phyloP scores from a whole-genome alignment of 2,888 invertebrate genomes.

The Tuberolachnus salignus region DNA sequence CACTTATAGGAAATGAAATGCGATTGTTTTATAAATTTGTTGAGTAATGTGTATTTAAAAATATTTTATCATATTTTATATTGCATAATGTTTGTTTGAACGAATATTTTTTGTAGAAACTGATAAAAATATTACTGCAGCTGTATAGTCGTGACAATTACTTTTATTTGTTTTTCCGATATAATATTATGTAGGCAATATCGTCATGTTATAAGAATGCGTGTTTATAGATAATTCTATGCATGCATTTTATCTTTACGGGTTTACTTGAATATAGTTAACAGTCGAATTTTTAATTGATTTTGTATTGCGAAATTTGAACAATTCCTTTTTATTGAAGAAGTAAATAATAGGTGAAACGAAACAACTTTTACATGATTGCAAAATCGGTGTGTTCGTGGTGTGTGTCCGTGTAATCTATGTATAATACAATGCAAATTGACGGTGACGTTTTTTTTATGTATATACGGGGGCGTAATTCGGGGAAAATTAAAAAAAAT shows the following conservation, averaged over 20 bases:
- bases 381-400: too few species aligned
- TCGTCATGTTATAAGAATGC: not conserved
- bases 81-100: too few species aligned
- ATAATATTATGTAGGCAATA: not conserved
- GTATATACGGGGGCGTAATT: too few species aligned
- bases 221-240: not conserved
- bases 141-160: not conserved
- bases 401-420: too few species aligned
- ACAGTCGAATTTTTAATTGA: not conserved
- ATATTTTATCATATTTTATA: too few species aligned
- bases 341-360: too few species aligned
- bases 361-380: too few species aligned
- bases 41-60: too few species aligned
- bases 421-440: too few species aligned
- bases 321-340: not conserved
- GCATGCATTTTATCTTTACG: not conserved
- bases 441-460: not conserved
- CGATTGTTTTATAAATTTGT: too few species aligned
- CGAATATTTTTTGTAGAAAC: not conserved
- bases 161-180: conserved; percentile 8
- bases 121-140: not conserved
- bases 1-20: too few species aligned
- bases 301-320: not conserved
- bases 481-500: too few species aligned
- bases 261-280: not conserved